A percentile compares a stretch with the other conserved stretches of the same genome.
phyloP scores from a whole-genome alignment of 1,140 invertebrate species.

The Lethrus apterus region DNA sequence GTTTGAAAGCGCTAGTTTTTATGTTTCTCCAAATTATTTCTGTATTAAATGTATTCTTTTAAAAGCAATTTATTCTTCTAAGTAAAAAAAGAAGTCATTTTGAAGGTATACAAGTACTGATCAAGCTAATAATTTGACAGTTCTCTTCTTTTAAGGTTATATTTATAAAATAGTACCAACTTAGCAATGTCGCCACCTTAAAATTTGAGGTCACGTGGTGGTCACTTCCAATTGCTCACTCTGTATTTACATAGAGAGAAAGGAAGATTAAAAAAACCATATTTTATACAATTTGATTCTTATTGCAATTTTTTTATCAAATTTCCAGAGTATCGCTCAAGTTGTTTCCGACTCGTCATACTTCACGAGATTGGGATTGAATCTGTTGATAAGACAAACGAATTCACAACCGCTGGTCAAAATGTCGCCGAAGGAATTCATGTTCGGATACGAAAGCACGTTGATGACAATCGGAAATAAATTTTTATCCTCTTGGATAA shows the following conservation, averaged over 20 bases:
- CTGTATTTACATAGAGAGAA: neutral
- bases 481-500: slow-evolving; percentile 70
- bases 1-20: too few species aligned
- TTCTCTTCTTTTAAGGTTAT: too few species aligned
- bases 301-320: neutral
- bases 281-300: too few species aligned
- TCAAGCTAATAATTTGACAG: too few species aligned
- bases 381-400: slow-evolving; percentile 58
- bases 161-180: too few species aligned
- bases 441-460: slow-evolving; percentile 70
- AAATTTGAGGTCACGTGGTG: neutral
- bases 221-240: neutral
- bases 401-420: slow-evolving; percentile 58
- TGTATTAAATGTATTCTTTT: too few species aligned
- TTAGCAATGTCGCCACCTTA: too few species aligned
- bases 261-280: neutral
- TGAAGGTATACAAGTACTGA: too few species aligned
- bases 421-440: slow-evolving; percentile 76
- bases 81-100: too few species aligned
- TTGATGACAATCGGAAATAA: slow-evolving; percentile 69
- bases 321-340: slow-evolving; percentile 68
- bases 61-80: too few species aligned
- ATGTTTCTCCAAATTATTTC: too few species aligned
- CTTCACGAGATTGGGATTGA: slow-evolving; percentile 57
- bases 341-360: slow-evolving; percentile 56